Percentiles rank a stretch among this genome's conserved stretches.
Evolutionary conservation across 2,888 invertebrate species (phyloP).

Genomic region (Leucozona laternaria): DNA sequence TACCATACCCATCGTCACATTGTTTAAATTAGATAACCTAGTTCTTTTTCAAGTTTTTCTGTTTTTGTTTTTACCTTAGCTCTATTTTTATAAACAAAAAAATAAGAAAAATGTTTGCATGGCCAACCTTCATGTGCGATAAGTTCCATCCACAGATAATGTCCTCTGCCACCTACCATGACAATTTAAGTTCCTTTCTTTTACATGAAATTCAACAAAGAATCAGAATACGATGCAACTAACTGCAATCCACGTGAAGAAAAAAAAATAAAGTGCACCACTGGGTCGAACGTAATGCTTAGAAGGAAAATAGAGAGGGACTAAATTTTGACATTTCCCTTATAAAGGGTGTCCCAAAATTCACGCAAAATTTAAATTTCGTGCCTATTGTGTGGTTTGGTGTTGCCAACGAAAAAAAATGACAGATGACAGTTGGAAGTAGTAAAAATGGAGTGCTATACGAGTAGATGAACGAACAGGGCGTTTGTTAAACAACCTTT

Average conservation of each 20-base stretch:
- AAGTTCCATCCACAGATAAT: slow-evolving; percentile 64
- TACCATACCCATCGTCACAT: slow-evolving; percentile 57
- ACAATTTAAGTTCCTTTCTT: slow-evolving; percentile 67
- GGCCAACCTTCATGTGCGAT: slow-evolving; percentile 69
- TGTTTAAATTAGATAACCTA: slow-evolving; percentile 76
- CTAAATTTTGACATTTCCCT: too few species aligned
- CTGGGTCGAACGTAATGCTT: not conserved
- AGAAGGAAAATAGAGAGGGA: not conserved
- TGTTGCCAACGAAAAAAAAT: too few species aligned
- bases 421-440: too few species aligned
- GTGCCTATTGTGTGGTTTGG: too few species aligned
- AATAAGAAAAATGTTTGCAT: slow-evolving; percentile 19
- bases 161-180: slow-evolving; percentile 69
- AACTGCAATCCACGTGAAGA: slow-evolving; percentile 3
- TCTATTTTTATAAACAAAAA: slow-evolving; percentile 59
- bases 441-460: too few species aligned
- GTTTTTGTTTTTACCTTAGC: slow-evolving; percentile 48
- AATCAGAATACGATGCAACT: slow-evolving; percentile 13
- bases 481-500: too few species aligned
- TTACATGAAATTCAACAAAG: slow-evolving; percentile 39
- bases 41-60: slow-evolving; percentile 72
- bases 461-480: too few species aligned
- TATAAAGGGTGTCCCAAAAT: too few species aligned
- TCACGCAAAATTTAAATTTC: too few species aligned
- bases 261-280: not conserved